These are phyloP conservation scores for Babylonia areolata DNA, from an alignment of 1,140 invertebrate genomes.

Conservation along the genomic window DNA sequence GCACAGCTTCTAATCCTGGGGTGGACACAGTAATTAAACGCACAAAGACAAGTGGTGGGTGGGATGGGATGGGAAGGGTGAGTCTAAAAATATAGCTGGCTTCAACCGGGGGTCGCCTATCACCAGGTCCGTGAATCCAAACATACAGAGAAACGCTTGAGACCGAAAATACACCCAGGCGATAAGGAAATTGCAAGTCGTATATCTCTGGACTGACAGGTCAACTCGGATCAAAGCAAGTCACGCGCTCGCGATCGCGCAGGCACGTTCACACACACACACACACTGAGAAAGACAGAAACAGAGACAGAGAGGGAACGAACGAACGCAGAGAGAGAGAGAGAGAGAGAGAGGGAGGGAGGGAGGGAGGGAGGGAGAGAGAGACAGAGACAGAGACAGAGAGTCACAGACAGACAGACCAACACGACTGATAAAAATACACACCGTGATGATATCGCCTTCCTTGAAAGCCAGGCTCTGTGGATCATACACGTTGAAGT, in stretches of 20 bases:
- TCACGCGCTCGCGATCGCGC: no score
- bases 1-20: no score
- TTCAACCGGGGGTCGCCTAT: no score
- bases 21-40: background rate
- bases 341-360: conserved; percentile 2
- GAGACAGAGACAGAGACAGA: background rate
- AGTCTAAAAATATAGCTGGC: no score
- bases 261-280: no score
- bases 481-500: conserved; percentile 71
- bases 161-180: no score
- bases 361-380: background rate
- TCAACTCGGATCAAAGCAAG: no score
- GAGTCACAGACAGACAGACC: background rate
- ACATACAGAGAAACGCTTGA: no score
- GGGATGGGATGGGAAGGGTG: background rate
- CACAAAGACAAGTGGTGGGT: background rate
- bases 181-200: no score
- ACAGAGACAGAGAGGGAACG: background rate
- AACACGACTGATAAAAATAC: conserved; percentile 8
- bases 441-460: conserved; percentile 76
- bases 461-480: conserved; percentile 71
- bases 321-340: background rate
- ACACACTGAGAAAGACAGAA: no score
- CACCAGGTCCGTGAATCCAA: no score
- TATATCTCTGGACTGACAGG: no score